Percentiles rank a stretch among this genome's conserved stretches.
phyloP scores from a whole-genome alignment of 1,140 invertebrate genomes.

The Ptiloglossa arizonensis region DNA sequence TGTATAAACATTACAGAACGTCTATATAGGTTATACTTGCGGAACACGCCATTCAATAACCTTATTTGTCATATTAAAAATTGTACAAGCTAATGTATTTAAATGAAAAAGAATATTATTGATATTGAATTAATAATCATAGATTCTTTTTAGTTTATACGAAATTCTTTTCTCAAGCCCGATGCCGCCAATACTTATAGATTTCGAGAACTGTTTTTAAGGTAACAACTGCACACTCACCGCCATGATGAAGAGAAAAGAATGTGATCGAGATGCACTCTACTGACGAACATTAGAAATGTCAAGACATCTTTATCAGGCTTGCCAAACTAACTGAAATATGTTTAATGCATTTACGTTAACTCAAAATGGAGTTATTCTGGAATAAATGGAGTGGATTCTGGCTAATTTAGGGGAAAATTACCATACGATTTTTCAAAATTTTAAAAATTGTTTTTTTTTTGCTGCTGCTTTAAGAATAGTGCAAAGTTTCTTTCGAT shows the following conservation, averaged over 20 bases:
- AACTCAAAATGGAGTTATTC: no score
- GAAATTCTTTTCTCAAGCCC: slow-evolving; percentile 8
- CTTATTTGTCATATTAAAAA: slow-evolving; percentile 36
- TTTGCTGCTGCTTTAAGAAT: no score
- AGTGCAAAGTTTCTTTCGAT: no score
- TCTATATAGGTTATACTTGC: slow-evolving; percentile 14
- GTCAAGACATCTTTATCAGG: not conserved
- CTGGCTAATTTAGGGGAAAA: no score
- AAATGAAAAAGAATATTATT: slow-evolving; percentile 42
- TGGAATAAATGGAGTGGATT: no score
- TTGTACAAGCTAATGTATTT: slow-evolving; percentile 8
- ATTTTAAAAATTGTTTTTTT: no score
- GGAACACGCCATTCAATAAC: slow-evolving; percentile 19
- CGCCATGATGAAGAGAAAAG: slow-evolving; percentile 73
- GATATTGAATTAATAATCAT: not conserved
- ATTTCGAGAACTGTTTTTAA: slow-evolving; percentile 54
- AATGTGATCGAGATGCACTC: slow-evolving; percentile 42
- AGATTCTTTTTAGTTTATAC: slow-evolving; percentile 6
- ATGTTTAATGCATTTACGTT: no score
- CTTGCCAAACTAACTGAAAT: not conserved
- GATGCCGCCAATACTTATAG: slow-evolving; percentile 65
- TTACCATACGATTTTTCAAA: no score
- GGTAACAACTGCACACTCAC: slow-evolving; percentile 66
- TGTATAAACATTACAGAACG: slow-evolving; percentile 17
- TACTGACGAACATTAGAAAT: slow-evolving; percentile 27